Base-by-base conservation (phyloP, 2,888 invertebrate genomes). In the Zygothrica quintamaculata region DNA sequence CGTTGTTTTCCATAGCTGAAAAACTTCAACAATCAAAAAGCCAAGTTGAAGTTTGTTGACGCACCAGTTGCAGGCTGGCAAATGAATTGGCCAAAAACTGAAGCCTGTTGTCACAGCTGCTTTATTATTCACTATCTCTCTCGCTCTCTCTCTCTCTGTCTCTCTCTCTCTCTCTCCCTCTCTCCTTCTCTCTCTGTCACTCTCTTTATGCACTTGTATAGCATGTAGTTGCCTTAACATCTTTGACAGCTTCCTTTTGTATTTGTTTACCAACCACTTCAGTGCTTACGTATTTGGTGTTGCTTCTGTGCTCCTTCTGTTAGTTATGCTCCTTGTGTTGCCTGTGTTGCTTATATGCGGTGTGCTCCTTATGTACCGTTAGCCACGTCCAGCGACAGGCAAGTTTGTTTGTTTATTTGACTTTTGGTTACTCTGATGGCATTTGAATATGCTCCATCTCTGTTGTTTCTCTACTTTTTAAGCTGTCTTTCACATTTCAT, bases 21-120 rank as follows among this genome's bases (percentile, higher is more conserved):
- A 56, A 74, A 71, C 76, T 71, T 67, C 16, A 26, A 50, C 64
- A 79, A 66, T 75, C 71, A 66, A 33, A n/a, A 62, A 46, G 34
- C 52, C 52, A 59, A 58, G 46, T 61, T 48, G 44, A 18, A 18
- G n/a, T 44, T 9, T 25, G 15, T 46, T 47, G 44, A 36, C 34
- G 42, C 29, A n/a, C 5, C 34, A 18, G 50, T 40, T 40, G 40
- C 34, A 43, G 39, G 39, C 40, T 36, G 40, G 34, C 56, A 44
- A 56, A 69, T 65, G 53, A 64, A 51, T 59, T 55, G 44, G 48
- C 42, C 57, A 42, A 51, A 57, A 51, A 53, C n/a, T 67, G 39
- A 18, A 42, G 48, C n/a, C 52, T 59, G 64, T 59, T 69, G 70
- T 47, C 51, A 33, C 64, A 64, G 69, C 57, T 69, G 69, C 13